Conservation (phyloP, 1,140 invertebrate genomes). For the Nasonia vitripennis region DNA sequence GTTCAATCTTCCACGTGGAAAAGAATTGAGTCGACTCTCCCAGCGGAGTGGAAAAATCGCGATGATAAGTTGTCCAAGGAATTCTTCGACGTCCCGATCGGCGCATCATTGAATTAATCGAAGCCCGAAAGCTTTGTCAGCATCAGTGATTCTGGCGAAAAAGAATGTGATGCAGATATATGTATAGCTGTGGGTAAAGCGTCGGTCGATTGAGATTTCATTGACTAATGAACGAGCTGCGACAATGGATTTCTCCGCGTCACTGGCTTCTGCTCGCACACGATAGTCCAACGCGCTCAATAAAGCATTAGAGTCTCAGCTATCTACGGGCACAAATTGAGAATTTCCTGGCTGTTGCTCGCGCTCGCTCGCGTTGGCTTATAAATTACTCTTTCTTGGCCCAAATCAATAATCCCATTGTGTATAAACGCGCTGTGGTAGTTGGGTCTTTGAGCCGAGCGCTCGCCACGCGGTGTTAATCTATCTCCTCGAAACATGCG, state of each 20-base stretch:
- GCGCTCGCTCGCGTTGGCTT: not conserved
- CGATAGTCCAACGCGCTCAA: conserved; percentile 8
- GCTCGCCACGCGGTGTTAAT: not conserved
- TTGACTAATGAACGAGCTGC: not conserved
- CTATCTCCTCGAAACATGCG: not conserved
- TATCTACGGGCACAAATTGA: conserved; percentile 11
- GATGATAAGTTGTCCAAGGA: conserved; percentile 51
- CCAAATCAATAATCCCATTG: conserved; percentile 1
- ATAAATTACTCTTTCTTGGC: not conserved
- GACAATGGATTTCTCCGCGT: not conserved
- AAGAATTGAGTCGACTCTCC: conserved; percentile 43
- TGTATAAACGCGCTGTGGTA: not conserved
- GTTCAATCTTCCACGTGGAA: conserved; percentile 55
- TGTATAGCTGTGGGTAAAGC: not conserved
- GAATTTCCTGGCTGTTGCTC: conserved; percentile 21
- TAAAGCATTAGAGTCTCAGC: conserved; percentile 8
- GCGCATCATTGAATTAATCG: conserved; percentile 13
- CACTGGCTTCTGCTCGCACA: not conserved
- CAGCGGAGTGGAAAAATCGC: conserved; percentile 26
- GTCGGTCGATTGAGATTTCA: not conserved
- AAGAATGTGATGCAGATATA: not conserved
- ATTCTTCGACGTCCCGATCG: conserved; percentile 53
- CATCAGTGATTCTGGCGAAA: not conserved
- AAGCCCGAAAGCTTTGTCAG: too few relatives aligned
- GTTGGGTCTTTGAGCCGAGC: not conserved